These are phyloP conservation scores for Eristalinus aeneus DNA, from an alignment of 2,888 invertebrate species.

Conservation along the genomic window DNA sequence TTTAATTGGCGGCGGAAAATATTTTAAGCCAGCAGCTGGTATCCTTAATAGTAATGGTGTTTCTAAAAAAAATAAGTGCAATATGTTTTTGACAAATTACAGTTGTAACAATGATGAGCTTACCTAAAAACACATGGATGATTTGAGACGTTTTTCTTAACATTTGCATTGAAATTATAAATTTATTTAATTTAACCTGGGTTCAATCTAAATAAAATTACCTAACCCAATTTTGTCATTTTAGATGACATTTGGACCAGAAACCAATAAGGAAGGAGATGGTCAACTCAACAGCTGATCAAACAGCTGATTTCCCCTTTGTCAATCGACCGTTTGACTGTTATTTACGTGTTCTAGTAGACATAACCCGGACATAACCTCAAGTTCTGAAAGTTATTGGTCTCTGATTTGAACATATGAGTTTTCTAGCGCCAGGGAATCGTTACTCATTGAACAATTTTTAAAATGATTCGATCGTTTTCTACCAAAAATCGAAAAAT, in stretches of 20 bases:
- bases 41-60: background rate
- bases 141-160: conserved; percentile 32
- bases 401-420: too few relatives aligned
- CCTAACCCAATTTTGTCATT: conserved; percentile 42
- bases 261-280: too few relatives aligned
- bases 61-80: conserved; percentile 16
- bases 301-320: too few relatives aligned
- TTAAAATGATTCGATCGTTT: too few relatives aligned
- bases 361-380: too few relatives aligned
- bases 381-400: too few relatives aligned
- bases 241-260: conserved; percentile 13
- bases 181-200: background rate
- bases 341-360: too few relatives aligned
- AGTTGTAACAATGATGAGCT: background rate
- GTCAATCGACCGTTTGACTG: too few relatives aligned
- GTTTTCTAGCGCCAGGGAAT: too few relatives aligned
- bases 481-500: too few relatives aligned
- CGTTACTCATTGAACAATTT: too few relatives aligned
- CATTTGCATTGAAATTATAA: conserved; percentile 14
- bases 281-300: too few relatives aligned
- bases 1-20: conserved; percentile 86
- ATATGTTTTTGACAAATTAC: background rate
- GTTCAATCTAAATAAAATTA: conserved; percentile 23
- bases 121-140: conserved; percentile 37
- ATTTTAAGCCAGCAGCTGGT: conserved; percentile 84